Evolutionary conservation across 2,113 vertebrate genomes (phyloP).

Genomic region (Oryzias celebensis): DNA sequence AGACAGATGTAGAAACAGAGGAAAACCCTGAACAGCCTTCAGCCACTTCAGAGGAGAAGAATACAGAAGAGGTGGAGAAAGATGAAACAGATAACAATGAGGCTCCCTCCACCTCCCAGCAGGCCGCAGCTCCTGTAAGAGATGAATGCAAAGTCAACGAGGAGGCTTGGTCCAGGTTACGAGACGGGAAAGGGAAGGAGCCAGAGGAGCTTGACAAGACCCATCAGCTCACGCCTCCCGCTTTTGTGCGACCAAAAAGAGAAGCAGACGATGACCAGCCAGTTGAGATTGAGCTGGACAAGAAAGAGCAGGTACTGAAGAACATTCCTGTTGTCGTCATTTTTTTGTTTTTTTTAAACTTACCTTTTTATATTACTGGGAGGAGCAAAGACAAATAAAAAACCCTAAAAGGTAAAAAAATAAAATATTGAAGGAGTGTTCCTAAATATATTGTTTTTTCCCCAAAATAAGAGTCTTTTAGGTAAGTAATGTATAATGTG

Average conservation of each 20-base stretch:
- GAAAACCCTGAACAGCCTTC: constrained; percentile 61
- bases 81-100: constrained; percentile 66
- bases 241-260: constrained; percentile 88
- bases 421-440: too few relatives aligned
- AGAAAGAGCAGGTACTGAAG: constrained; percentile 81
- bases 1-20: constrained; percentile 55
- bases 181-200: constrained; percentile 92
- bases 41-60: constrained; percentile 65
- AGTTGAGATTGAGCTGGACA: constrained; percentile 81
- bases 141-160: constrained; percentile 80
- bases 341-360: too few relatives aligned
- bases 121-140: constrained; percentile 46
- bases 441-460: too few relatives aligned
- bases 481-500: too few relatives aligned
- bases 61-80: constrained; percentile 36
- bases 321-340: too few relatives aligned
- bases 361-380: too few relatives aligned
- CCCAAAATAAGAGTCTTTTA: too few relatives aligned
- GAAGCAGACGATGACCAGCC: constrained; percentile 87
- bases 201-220: constrained; percentile 89
- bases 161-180: constrained; percentile 90
- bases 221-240: constrained; percentile 84
- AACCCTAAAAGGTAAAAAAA: too few relatives aligned
- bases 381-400: too few relatives aligned
- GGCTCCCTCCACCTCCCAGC: constrained; percentile 53